These are phyloP conservation scores for Ceratotherium simum DNA, from an alignment of 2,113 vertebrate genomes.

Conservation along the genomic window DNA sequence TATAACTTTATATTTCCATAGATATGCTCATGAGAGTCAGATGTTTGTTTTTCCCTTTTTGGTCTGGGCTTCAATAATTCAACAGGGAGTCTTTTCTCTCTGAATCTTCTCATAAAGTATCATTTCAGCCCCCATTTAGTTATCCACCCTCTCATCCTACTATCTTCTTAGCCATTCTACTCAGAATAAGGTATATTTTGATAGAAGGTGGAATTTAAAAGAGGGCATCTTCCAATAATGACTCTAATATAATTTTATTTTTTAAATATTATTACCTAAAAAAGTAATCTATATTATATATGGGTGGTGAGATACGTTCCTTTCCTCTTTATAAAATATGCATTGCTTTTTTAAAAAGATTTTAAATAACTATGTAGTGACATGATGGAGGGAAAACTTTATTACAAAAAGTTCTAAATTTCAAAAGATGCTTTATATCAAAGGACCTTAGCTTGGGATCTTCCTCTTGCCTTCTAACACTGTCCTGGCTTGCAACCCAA, in stretches of 20 bases:
- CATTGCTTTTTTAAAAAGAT: background rate
- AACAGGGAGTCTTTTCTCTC: background rate
- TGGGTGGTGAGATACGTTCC: background rate
- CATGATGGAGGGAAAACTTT: background rate
- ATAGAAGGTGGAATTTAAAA: background rate
- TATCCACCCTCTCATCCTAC: background rate
- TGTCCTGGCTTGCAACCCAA: background rate
- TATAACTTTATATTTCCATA: background rate
- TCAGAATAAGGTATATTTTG: background rate
- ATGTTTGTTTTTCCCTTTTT: background rate
- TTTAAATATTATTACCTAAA: slow-evolving; percentile 11
- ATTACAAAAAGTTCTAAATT: background rate
- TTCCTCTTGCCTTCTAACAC: background rate
- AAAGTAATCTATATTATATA: background rate
- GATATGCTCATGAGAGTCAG: background rate
- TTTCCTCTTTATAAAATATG: background rate
- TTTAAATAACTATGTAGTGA: background rate
- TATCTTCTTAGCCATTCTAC: background rate
- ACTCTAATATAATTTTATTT: background rate
- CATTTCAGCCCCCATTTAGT: background rate
- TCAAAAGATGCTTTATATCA: background rate
- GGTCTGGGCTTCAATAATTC: background rate
- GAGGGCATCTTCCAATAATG: background rate
- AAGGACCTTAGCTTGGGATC: background rate
- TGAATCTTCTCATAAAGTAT: background rate